Percentiles rank a stretch among this genome's conserved stretches.
phyloP scores from a whole-genome alignment of 2,113 vertebrate genomes.

The Mormyrus lacerda region DNA sequence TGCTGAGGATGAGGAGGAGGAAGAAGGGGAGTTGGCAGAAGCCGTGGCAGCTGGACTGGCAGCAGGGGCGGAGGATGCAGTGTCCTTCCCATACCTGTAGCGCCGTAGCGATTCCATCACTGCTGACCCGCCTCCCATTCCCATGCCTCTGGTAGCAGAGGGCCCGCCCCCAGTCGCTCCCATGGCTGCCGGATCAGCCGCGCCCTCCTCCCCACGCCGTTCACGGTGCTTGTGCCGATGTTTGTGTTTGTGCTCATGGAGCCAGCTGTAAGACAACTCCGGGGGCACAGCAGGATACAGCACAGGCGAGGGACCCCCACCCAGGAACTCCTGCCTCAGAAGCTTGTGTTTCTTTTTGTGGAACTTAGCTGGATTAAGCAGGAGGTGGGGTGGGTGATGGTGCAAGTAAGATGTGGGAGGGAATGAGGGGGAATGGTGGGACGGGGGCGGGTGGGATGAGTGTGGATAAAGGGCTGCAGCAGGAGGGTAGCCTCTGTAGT shows the following conservation, averaged over 20 bases:
- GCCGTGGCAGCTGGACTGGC: conserved; percentile 44
- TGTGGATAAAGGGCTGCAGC: conserved; percentile 81
- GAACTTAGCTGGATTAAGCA: conserved; percentile 89
- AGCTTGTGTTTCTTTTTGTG: conserved; percentile 88
- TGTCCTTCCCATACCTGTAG: conserved; percentile 81
- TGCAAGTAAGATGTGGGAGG: conserved; percentile 67
- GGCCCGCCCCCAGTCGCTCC: conserved; percentile 36
- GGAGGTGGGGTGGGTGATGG: conserved; percentile 74
- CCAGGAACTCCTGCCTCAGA: conserved; percentile 76
- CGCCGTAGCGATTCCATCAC: conserved; percentile 83
- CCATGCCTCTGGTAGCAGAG: conserved; percentile 32
- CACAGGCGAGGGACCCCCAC: conserved; percentile 74
- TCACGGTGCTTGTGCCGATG: conserved; percentile 94
- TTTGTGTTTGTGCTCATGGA: conserved; percentile 90
- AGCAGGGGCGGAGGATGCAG: conserved; percentile 41
- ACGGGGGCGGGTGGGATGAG: conserved; percentile 64
- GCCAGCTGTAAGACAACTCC: conserved; percentile 96
- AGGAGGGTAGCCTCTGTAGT: conserved; percentile 82
- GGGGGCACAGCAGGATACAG: conserved; percentile 88
- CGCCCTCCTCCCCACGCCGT: conserved; percentile 53
- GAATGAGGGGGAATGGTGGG: conserved; percentile 75
- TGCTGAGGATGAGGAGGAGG: conserved; percentile 66
- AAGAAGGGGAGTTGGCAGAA: conserved; percentile 64
- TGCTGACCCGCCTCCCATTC: conserved; percentile 49
- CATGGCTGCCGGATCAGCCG: conserved; percentile 34